Evolutionary conservation across 2,113 vertebrate species (phyloP), one percentile per base, ranked within the genome.

Genomic region (Perca flavescens): DNA sequence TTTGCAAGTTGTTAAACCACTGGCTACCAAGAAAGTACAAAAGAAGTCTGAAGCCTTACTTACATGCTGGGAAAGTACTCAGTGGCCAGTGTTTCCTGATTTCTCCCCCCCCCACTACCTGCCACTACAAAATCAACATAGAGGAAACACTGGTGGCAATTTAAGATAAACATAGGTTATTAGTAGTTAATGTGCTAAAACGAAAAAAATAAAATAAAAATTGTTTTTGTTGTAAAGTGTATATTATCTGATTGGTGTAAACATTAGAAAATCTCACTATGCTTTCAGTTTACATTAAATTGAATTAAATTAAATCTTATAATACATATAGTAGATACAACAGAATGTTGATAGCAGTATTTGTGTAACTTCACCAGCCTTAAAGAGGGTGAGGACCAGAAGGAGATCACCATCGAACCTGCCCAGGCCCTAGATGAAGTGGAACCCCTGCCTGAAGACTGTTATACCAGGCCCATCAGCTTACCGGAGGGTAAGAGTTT

Each of bases 351-450:
- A 87, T 49, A n/a, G 7, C 46, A 28, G 46, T 46, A 12, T 83
- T 60, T 89, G 52, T 85, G 28, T 86, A 3, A 31, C 6, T 46
- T 22, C 16, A 49, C 31, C 43, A 99, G 98, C 43, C 95, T 99
- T 54, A 99, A 99, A 91, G 98, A 99, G 91, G 98, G 97, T 53
- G 98, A 99, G 81, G 98, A 99, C 87, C 97, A 98, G 82, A 99
- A 97, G 80, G 98, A 99, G 93, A 96, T 99, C 84, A 97, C 94
- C 94, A 98, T 99, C 1, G 98, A 99, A 74, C 96, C 97, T 10
- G 97, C 98, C 69, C 97, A 97, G 90, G 97, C 98, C 11, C 90
- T 98, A 21, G 97, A 99, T 87, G 98, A 99, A 93, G 97, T 99
- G 73, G 98, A 99, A 52, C 98, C 98, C 8, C 94, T 99, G 9